phyloP scores from a whole-genome alignment of 2,888 invertebrate genomes.

The Athalia rosae region DNA sequence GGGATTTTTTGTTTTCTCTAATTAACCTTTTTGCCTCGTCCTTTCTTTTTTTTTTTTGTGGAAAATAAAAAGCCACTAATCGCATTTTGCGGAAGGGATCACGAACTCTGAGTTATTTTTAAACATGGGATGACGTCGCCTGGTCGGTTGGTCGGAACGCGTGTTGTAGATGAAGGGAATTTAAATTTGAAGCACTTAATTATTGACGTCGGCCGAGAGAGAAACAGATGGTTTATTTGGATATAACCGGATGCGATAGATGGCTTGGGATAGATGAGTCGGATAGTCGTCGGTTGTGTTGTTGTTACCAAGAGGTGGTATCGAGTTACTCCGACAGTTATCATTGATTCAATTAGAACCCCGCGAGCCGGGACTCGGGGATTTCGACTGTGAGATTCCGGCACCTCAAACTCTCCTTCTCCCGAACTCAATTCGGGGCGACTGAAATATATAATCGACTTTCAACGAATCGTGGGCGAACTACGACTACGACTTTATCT shows the following conservation, averaged over 20 bases:
- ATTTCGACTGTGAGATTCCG: constrained; percentile 27
- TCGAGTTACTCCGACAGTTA: constrained; percentile 45
- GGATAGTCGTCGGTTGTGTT: not conserved
- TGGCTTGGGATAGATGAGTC: not conserved
- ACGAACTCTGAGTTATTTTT: not conserved
- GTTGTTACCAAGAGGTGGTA: constrained; percentile 29
- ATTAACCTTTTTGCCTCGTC: too few species aligned
- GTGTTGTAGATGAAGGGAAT: not conserved
- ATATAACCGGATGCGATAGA: constrained; percentile 42
- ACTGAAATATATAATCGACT: not conserved
- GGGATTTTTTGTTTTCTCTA: too few species aligned
- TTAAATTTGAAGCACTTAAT: constrained; percentile 45
- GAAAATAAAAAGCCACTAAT: too few species aligned
- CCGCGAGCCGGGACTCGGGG: constrained; percentile 21
- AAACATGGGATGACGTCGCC: not conserved
- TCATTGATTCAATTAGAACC: constrained; percentile 47
- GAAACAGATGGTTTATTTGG: not conserved
- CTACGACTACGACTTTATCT: not conserved
- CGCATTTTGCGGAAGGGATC: too few species aligned
- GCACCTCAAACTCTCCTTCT: too few species aligned
- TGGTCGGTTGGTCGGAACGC: not conserved
- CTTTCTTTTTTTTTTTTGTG: too few species aligned
- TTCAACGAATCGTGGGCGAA: constrained; percentile 25
- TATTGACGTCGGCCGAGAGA: constrained; percentile 27
- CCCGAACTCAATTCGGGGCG: too few species aligned